phyloP scores from a whole-genome alignment of 2,113 vertebrate species.

The Seriola aureovittata region DNA sequence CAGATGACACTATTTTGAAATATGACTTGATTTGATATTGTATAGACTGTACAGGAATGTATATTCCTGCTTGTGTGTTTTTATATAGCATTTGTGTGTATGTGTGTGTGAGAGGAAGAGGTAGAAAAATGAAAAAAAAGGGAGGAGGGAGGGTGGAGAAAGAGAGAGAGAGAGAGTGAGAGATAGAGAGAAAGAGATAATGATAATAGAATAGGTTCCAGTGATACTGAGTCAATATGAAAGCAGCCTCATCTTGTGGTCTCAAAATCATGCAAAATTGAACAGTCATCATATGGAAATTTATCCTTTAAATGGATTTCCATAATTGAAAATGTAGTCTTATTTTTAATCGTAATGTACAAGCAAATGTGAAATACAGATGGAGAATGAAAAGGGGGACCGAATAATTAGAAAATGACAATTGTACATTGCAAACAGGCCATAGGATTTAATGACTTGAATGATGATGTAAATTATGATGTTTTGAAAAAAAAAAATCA shows the following conservation, averaged over 20 bases:
- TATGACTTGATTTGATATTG: constrained; percentile 85
- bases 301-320: constrained; percentile 62
- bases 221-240: constrained; percentile 68
- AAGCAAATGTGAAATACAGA: constrained; percentile 56
- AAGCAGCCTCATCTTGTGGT: constrained; percentile 74
- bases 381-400: constrained; percentile 49
- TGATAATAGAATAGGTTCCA: constrained; percentile 65
- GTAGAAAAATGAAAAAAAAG: not conserved
- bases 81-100: constrained; percentile 79
- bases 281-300: constrained; percentile 67
- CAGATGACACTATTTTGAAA: constrained; percentile 86
- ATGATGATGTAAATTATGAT: constrained; percentile 64
- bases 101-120: constrained; percentile 56
- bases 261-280: constrained; percentile 71
- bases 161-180: constrained; percentile 5
- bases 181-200: constrained; percentile 47
- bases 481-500: constrained; percentile 48
- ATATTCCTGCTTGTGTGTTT: constrained; percentile 82
- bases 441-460: constrained; percentile 68
- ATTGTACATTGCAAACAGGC: constrained; percentile 66
- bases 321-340: constrained; percentile 43
- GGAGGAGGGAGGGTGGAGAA: constrained; percentile 28
- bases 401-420: constrained; percentile 61
- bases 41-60: constrained; percentile 81
- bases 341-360: constrained; percentile 57